Conservation (phyloP, 1,140 invertebrate genomes). For the Sinonovacula constricta region DNA sequence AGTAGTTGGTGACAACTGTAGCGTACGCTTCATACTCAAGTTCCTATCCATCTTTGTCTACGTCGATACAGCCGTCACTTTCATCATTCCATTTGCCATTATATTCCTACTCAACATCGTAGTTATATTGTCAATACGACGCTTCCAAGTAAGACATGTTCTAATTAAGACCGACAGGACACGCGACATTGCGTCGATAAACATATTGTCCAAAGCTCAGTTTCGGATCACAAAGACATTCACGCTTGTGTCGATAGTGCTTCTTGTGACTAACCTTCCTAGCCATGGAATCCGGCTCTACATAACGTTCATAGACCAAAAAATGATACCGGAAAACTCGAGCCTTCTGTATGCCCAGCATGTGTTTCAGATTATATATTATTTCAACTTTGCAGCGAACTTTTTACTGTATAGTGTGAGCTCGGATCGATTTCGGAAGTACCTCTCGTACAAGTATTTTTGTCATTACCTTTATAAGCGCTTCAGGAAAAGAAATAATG, state of each 20-base stretch:
- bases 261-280: constrained; percentile 88
- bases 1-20: constrained; percentile 18
- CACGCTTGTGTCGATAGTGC: constrained; percentile 88
- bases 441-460: background rate
- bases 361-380: constrained; percentile 82
- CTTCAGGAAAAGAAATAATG: background rate
- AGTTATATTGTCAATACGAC: constrained; percentile 78
- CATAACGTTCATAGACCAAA: background rate
- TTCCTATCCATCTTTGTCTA: constrained; percentile 80
- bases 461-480: background rate
- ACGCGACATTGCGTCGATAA: background rate
- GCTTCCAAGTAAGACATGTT: constrained; percentile 47
- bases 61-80: constrained; percentile 80
- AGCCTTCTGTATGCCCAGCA: constrained; percentile 70
- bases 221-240: constrained; percentile 88
- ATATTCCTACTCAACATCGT: constrained; percentile 82
- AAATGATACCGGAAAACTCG: background rate
- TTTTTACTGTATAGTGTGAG: constrained; percentile 85
- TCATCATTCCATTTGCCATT: constrained; percentile 79
- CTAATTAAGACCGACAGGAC: background rate
- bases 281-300: constrained; percentile 71
- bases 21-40: constrained; percentile 37
- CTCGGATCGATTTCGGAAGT: constrained; percentile 52
- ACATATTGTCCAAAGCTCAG: background rate
- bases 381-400: constrained; percentile 91